Conservation (phyloP, 2,113 vertebrate species). For the Catharus bicknelli region DNA sequence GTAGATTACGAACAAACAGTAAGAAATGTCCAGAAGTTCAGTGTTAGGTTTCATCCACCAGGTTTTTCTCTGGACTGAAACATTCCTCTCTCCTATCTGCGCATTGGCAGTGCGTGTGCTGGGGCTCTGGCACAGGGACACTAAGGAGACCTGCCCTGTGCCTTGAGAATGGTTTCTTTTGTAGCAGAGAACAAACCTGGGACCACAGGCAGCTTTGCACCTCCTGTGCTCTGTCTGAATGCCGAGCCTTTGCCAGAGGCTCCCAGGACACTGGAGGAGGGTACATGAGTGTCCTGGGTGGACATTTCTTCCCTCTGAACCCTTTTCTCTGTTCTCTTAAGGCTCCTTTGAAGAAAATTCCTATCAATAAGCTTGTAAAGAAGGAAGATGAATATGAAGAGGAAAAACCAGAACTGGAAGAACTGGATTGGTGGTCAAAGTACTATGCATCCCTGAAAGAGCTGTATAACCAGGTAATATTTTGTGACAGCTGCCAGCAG, state of each 20-base stretch:
- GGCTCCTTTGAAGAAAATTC: slow-evolving; percentile 79
- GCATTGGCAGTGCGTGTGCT: fast-evolving
- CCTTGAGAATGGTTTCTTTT: not conserved
- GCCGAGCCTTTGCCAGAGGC: not conserved
- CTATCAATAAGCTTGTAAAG: slow-evolving; percentile 42
- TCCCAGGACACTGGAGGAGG: not conserved
- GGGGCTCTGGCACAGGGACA: not conserved
- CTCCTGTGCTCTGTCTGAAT: not conserved
- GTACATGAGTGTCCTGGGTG: not conserved
- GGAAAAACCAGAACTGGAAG: slow-evolving; percentile 85
- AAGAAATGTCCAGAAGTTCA: not conserved
- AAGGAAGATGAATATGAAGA: slow-evolving; percentile 81
- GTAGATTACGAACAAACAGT: not conserved
- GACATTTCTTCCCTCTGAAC: not conserved
- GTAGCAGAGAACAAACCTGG: not conserved
- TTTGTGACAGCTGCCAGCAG: not conserved
- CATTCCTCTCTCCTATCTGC: not conserved
- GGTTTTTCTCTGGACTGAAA: not conserved
- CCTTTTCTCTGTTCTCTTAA: slow-evolving; percentile 35
- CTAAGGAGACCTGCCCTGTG: not conserved
- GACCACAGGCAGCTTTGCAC: not conserved
- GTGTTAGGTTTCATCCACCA: not conserved
- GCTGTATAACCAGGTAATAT: slow-evolving; percentile 78
- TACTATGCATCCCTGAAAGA: slow-evolving; percentile 90
- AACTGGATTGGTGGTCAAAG: slow-evolving; percentile 97